Evolutionary conservation across 2,888 invertebrate species (phyloP).

Genomic region (Dynastes tityus): DNA sequence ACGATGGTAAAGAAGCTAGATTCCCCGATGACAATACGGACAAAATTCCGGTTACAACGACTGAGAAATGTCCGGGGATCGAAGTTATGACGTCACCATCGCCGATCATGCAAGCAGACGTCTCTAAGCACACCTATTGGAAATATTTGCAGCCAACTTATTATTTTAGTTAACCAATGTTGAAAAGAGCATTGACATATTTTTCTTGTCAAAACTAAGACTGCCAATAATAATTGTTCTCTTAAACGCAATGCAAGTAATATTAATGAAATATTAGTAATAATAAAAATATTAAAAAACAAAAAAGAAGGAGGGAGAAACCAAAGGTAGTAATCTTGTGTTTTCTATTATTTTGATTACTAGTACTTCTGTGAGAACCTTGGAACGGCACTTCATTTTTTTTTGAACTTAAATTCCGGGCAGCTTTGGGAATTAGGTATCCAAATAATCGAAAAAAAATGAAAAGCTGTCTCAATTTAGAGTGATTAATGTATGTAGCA

Average conservation of each 20-base stretch:
- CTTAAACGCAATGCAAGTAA: background rate
- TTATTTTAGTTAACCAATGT: slow-evolving; percentile 70
- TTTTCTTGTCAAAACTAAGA: slow-evolving; percentile 34
- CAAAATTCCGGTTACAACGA: background rate
- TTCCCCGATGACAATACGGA: slow-evolving; percentile 22
- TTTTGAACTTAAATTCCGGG: background rate
- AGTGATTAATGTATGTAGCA: no score
- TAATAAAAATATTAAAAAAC: no score
- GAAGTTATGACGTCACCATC: slow-evolving; percentile 60
- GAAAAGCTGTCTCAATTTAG: no score
- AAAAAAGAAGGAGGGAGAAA: background rate
- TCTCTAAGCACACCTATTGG: slow-evolving; percentile 70
- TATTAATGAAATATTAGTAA: background rate
- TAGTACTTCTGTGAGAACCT: slow-evolving; percentile 4
- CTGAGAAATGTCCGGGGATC: slow-evolving; percentile 52
- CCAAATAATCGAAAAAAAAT: no score
- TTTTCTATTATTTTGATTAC: background rate
- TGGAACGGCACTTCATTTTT: background rate
- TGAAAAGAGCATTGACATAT: slow-evolving; percentile 19
- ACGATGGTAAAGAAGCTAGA: slow-evolving; percentile 2
- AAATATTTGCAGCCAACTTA: slow-evolving; percentile 75
- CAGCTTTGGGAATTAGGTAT: no score
- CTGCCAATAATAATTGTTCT: slow-evolving; percentile 35
- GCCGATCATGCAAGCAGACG: slow-evolving; percentile 59
- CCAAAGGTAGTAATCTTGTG: slow-evolving; percentile 35